Evolutionary conservation across 2,797 vertebrate species (phyloP), one percentile per base, ranked within the genome.

Genomic region (Pyrocephalus nanus): DNA sequence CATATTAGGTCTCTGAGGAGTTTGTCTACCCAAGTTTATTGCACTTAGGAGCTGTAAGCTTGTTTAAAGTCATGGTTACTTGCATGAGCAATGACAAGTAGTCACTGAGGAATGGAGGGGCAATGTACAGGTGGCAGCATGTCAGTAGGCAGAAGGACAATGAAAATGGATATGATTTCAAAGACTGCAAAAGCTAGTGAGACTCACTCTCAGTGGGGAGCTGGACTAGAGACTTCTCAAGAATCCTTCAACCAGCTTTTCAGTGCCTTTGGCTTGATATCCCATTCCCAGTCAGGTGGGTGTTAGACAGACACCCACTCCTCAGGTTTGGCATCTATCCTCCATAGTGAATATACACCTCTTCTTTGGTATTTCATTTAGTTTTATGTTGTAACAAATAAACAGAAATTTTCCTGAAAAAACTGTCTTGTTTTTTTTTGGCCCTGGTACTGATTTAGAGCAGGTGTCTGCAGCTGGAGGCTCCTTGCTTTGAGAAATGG

Each of bases 191-290:
- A 83, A 89, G 16, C 9, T 47, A 27, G 21, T 6, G 3, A 22
- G 25, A 27, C 3, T 36, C 34, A 26, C 8, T 47, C 13, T 47
- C 38, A 72, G 32, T 8, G 19, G 0, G 1, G 9, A 3, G 9
- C 8, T 53, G 12, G 21, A 25, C 15, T 58, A 67, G 32, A 54
- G 40, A 48, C 26, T 66, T 90, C 17, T 48, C 0, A 1, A 80
- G 12, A 29, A 67, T 15, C 19, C 20, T 55, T 26, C 45, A 50
- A n/a, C 5, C 7, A 72, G 7, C 6, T 60, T 51, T 51, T 60
- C n/a, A 15, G 18, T 77, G 50, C 36, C 40, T 77, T 19, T 60
- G 26, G 45, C 40, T 10, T 55, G 55, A 27, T 13, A 43, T 15
- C 16, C 34, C 54, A 47, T 20, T 17, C 50, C 34, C 14, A 38